Percentiles rank a stretch among this genome's conserved stretches.
Evolutionary conservation across 2,888 invertebrate species (phyloP).

Genomic region (Buathra laborator): DNA sequence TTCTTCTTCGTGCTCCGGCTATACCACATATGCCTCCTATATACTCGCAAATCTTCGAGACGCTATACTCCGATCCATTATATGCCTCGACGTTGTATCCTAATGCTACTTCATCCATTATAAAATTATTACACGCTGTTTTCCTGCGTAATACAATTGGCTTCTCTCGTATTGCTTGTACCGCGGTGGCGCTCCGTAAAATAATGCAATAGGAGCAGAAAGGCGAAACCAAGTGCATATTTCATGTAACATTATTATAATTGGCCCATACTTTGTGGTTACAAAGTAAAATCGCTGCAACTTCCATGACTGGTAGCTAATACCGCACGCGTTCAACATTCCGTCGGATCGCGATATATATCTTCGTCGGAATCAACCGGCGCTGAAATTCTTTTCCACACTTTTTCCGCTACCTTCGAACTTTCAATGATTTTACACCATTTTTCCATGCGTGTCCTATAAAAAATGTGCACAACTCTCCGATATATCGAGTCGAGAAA

Average conservation of each 20-base stretch:
- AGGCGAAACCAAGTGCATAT: not conserved
- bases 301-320: not conserved
- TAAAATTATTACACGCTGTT: not conserved
- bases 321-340: conserved; percentile 9
- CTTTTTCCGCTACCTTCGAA: not conserved
- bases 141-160: not conserved
- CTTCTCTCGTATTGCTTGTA: not conserved
- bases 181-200: not conserved
- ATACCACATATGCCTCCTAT: not conserved
- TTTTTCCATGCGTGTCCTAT: too few species aligned
- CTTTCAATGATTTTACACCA: not conserved
- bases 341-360: conserved; percentile 15
- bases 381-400: not conserved
- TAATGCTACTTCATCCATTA: not conserved
- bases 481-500: too few species aligned
- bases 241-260: conserved; percentile 28
- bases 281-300: conserved; percentile 7
- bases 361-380: not conserved
- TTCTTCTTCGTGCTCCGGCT: not conserved
- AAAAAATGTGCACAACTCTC: too few species aligned
- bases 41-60: not conserved
- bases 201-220: not conserved
- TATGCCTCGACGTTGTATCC: not conserved
- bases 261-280: not conserved
- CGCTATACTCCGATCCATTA: not conserved